Evolutionary conservation across 2,888 invertebrate genomes (phyloP), one percentile per base, ranked within the genome.

Genomic region (Diarsia dahlii): DNA sequence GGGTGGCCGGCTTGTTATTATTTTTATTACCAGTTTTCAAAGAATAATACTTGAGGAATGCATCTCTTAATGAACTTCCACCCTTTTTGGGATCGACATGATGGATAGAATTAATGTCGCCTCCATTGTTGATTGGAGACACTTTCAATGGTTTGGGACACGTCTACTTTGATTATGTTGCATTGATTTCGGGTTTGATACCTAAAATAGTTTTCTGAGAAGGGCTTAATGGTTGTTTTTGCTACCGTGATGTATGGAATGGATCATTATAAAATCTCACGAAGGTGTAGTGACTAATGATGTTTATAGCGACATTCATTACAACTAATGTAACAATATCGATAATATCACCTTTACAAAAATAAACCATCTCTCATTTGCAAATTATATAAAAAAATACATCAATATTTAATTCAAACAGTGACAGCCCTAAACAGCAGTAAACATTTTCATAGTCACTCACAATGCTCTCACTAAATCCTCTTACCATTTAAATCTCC

Each of bases 1-100:
- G 96, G 96, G 96, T 96, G 96, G 96, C 96, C 96, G 94, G 92
- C 95, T 95, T 95, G 95, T 96, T 96, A 96, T 96, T 96, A 96
- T 96, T 96, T 96, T 96, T 96, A 96, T 96, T 96, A 94, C 96
- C 95, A 96, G 94, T 94, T 95, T 95, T 92, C 95, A 96, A 96
- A 96, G 96, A 96, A 96, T 96, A 96, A 96, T 96, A 96, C 96
- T 96, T 92, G 94, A 95, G 96, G 96, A 95, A 96, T 96, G 95
- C 94, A 94, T 95, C 94, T 94, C 95, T 95, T 96, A 96, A 96
- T 96, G 96, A 96, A 96, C 95, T 96, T 94, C 95, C 94, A 96
- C 95, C 96, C 95, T 95, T 96, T 96, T 96, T 95, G 92, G 95
- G 95, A 90, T 92, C 90, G 92, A 93, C 94, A 95, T 96, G 96